Evolutionary conservation across 2,888 invertebrate genomes (phyloP).

Genomic region (Troides helena): DNA sequence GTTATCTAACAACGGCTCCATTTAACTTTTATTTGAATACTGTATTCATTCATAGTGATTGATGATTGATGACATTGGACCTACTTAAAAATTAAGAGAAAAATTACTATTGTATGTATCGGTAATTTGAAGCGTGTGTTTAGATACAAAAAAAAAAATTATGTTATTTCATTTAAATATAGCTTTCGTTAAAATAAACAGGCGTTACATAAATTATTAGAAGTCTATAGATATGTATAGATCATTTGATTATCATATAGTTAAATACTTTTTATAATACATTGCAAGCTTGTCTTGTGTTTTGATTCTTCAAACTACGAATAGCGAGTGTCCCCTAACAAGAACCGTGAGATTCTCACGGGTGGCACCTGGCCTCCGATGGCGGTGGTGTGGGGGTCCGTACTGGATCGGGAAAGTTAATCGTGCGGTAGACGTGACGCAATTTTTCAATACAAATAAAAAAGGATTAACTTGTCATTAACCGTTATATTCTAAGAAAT

Average conservation of each 20-base stretch:
- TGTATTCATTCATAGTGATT: too few species aligned
- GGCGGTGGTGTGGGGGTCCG: slow-evolving; percentile 28
- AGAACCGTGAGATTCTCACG: slow-evolving; percentile 37
- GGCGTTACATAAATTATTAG: not conserved
- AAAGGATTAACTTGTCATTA: slow-evolving; percentile 1
- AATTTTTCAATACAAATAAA: slow-evolving; percentile 1
- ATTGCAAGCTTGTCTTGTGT: slow-evolving; percentile 10
- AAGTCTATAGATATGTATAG: not conserved
- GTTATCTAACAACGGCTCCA: too few species aligned
- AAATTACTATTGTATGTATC: too few species aligned
- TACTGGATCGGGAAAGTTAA: slow-evolving; percentile 22
- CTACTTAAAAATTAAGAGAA: too few species aligned
- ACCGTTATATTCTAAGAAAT: slow-evolving; percentile 4
- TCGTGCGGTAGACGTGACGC: slow-evolving; percentile 15
- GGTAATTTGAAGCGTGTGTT: too few species aligned
- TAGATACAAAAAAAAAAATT: too few species aligned
- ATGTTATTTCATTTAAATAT: too few species aligned
- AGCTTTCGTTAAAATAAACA: too few species aligned
- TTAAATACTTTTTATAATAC: not conserved
- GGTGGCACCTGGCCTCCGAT: slow-evolving; percentile 37
- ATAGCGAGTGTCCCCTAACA: slow-evolving; percentile 29
- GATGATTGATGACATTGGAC: too few species aligned
- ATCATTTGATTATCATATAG: not conserved
- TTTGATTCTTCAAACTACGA: slow-evolving; percentile 4
- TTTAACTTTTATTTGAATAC: too few species aligned